Percentiles rank a stretch among this genome's conserved stretches.
These are phyloP conservation scores for Micropoecilia bifurca DNA, from an alignment of 2,797 vertebrate species.

Conservation along the genomic window DNA sequence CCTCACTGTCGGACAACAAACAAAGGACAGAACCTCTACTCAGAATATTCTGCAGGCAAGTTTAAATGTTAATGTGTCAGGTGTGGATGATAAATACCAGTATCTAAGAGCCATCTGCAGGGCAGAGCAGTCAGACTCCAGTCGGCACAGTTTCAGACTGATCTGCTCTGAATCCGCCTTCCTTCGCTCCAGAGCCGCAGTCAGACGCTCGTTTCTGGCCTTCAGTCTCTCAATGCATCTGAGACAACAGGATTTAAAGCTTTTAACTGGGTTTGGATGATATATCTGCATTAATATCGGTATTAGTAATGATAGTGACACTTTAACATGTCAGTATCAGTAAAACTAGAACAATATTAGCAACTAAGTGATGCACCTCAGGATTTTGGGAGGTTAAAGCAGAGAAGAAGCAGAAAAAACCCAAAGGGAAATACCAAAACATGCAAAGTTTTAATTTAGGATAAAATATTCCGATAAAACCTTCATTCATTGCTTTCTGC, in stretches of 20 bases:
- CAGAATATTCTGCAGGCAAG: slow-evolving; percentile 12
- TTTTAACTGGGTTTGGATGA: neutral
- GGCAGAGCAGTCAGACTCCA: slow-evolving; percentile 85
- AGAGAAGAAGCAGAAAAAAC: neutral
- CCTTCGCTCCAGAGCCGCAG: slow-evolving; percentile 81
- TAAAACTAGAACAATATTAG: neutral
- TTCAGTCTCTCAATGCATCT: slow-evolving; percentile 86
- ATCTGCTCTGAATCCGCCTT: slow-evolving; percentile 85
- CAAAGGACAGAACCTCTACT: slow-evolving; percentile 1
- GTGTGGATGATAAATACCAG: slow-evolving; percentile 77
- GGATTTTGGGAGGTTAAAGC: neutral
- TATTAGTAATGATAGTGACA: neutral
- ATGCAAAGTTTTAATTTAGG: too few relatives aligned
- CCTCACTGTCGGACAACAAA: slow-evolving; percentile 84
- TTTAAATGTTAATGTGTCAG: slow-evolving; percentile 13
- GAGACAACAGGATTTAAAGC: slow-evolving; percentile 2
- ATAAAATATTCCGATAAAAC: too few relatives aligned
- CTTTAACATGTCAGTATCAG: neutral
- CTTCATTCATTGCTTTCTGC: too few relatives aligned
- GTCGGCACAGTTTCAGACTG: slow-evolving; percentile 81
- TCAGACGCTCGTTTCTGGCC: slow-evolving; percentile 86
- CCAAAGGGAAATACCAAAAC: too few relatives aligned
- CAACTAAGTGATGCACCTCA: neutral
- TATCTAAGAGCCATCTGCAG: slow-evolving; percentile 85
- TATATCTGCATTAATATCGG: neutral